These are phyloP conservation scores for Rhyzopertha dominica DNA, from an alignment of 1,140 invertebrate genomes.

Conservation along the genomic window DNA sequence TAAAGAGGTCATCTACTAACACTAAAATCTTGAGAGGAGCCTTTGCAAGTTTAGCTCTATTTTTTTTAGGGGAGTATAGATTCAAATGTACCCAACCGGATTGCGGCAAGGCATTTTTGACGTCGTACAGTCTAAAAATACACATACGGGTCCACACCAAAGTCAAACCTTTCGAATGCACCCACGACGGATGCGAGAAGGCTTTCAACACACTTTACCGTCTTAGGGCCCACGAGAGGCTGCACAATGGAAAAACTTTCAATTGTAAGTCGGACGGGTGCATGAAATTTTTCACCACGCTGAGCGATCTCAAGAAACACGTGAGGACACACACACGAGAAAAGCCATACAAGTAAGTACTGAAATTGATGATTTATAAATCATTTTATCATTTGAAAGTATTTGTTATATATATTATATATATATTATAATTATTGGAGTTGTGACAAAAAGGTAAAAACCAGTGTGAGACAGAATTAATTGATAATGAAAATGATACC, in stretches of 20 bases:
- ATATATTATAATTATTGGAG: too few relatives aligned
- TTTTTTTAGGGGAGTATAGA: constrained; percentile 80
- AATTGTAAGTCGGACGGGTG: constrained; percentile 83
- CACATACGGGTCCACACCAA: constrained; percentile 93
- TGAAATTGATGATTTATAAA: constrained; percentile 7
- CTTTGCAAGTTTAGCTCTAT: too few relatives aligned
- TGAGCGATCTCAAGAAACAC: constrained; percentile 92
- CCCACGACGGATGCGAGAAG: constrained; percentile 75
- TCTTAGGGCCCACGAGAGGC: constrained; percentile 83
- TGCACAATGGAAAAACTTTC: constrained; percentile 94
- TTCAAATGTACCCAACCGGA: constrained; percentile 84
- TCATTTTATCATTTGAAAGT: background rate
- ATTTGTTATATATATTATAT: constrained; percentile 9
- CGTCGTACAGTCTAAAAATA: constrained; percentile 92
- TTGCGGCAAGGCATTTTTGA: constrained; percentile 91
- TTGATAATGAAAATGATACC: too few relatives aligned
- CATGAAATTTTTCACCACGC: constrained; percentile 87
- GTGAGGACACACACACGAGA: constrained; percentile 87
- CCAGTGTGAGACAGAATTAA: too few relatives aligned
- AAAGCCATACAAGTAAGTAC: constrained; percentile 79
- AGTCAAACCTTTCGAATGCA: constrained; percentile 84
- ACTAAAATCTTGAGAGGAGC: constrained; percentile 3
- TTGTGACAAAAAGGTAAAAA: too few relatives aligned
- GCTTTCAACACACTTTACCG: constrained; percentile 93
- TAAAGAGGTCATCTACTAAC: too few relatives aligned